Evolutionary conservation across 1,140 invertebrate genomes (phyloP).

Genomic region (Lithobius niger): DNA sequence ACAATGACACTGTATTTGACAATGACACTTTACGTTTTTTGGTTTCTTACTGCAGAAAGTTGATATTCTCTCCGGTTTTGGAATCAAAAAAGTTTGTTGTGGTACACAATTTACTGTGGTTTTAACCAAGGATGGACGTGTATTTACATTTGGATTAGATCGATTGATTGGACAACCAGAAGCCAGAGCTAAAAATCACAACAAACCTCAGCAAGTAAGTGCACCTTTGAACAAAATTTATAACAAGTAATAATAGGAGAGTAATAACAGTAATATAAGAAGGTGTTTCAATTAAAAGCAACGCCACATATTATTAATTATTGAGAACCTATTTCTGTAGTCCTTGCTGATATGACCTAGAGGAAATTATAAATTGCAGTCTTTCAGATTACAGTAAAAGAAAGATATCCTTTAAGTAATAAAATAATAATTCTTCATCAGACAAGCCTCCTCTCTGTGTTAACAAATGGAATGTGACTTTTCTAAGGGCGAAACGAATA

Average conservation of each 20-base stretch:
- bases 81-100: slow-evolving; percentile 46
- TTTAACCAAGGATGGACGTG: slow-evolving; percentile 42
- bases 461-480: no score
- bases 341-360: neutral
- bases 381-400: neutral
- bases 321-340: neutral
- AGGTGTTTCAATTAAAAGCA: neutral
- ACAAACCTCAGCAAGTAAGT: slow-evolving; percentile 30
- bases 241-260: no score
- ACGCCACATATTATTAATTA: neutral
- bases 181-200: slow-evolving; percentile 30
- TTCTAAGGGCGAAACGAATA: no score
- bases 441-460: no score
- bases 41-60: slow-evolving; percentile 33
- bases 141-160: slow-evolving; percentile 49
- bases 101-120: slow-evolving; percentile 51
- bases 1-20: no score
- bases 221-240: neutral
- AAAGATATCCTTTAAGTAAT: neutral
- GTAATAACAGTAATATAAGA: no score
- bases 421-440: neutral
- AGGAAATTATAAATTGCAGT: neutral
- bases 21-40: no score
- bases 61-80: slow-evolving; percentile 39
- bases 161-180: slow-evolving; percentile 43